Conservation (phyloP, 2,113 vertebrate genomes). For the Tricholaema leucomelas region DNA sequence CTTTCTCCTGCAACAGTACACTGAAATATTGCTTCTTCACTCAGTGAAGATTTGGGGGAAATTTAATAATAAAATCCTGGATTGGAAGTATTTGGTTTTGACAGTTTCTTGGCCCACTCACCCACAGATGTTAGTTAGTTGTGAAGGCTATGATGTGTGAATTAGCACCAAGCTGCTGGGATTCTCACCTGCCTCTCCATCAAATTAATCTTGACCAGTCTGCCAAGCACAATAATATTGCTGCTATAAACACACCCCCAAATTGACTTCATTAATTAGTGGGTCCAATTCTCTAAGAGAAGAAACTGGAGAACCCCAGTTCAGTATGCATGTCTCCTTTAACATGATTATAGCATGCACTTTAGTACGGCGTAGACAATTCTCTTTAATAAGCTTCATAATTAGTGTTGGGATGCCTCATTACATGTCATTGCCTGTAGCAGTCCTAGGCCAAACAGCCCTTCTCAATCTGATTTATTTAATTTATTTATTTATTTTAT, state of each 20-base stretch:
- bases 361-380: constrained; percentile 66
- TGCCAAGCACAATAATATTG: constrained; percentile 41
- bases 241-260: neutral
- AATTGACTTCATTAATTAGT: neutral
- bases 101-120: constrained; percentile 42
- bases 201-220: constrained; percentile 57
- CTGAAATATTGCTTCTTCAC: constrained; percentile 59
- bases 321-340: neutral
- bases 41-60: constrained; percentile 63
- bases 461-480: constrained; percentile 69
- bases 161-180: constrained; percentile 60
- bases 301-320: neutral
- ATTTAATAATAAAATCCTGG: constrained; percentile 66
- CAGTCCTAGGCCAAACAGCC: constrained; percentile 70
- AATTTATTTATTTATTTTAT: constrained; percentile 51
- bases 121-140: constrained; percentile 51
- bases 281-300: neutral
- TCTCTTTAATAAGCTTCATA: constrained; percentile 77
- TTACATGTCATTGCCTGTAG: constrained; percentile 77
- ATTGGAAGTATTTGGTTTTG: constrained; percentile 54
- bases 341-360: constrained; percentile 39
- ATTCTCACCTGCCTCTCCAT: constrained; percentile 72
- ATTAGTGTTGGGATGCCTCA: constrained; percentile 75
- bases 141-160: constrained; percentile 71
- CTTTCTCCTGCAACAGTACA: constrained; percentile 14